These are phyloP conservation scores for Acrossocheilus fasciatus DNA, from an alignment of 2,797 vertebrate genomes.

Conservation along the genomic window DNA sequence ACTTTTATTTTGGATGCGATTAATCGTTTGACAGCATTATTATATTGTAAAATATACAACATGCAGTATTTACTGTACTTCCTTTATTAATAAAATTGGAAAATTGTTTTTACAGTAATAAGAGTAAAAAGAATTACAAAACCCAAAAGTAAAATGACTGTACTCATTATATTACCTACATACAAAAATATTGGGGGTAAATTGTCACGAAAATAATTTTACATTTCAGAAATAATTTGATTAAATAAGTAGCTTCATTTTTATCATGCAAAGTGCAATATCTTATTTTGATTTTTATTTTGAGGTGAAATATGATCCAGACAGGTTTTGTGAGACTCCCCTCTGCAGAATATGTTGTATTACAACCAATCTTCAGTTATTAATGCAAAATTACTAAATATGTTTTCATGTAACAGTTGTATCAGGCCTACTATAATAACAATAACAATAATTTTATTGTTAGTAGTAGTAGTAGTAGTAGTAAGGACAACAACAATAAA, in stretches of 20 bases:
- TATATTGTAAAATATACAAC: background rate
- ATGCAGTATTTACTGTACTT: too few relatives aligned
- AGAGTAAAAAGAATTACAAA: too few relatives aligned
- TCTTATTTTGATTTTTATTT: background rate
- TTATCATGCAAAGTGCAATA: background rate
- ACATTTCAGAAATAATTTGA: background rate
- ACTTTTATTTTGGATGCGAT: too few relatives aligned
- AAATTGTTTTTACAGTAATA: too few relatives aligned
- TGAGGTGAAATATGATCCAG: background rate
- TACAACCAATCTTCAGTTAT: background rate
- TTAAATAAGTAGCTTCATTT: background rate
- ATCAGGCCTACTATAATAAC: background rate
- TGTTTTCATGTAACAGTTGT: background rate
- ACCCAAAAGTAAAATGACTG: too few relatives aligned
- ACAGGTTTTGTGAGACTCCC: background rate
- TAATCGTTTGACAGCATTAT: too few relatives aligned
- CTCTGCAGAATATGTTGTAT: background rate
- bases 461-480: background rate
- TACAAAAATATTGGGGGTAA: too few relatives aligned
- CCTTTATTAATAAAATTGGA: too few relatives aligned
- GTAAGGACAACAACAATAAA: background rate
- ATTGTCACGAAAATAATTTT: background rate
- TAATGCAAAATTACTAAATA: background rate
- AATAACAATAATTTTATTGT: background rate
- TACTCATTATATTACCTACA: too few relatives aligned